These are phyloP conservation scores for Cherax quadricarinatus DNA, from an alignment of 1,140 invertebrate genomes.

Conservation along the genomic window DNA sequence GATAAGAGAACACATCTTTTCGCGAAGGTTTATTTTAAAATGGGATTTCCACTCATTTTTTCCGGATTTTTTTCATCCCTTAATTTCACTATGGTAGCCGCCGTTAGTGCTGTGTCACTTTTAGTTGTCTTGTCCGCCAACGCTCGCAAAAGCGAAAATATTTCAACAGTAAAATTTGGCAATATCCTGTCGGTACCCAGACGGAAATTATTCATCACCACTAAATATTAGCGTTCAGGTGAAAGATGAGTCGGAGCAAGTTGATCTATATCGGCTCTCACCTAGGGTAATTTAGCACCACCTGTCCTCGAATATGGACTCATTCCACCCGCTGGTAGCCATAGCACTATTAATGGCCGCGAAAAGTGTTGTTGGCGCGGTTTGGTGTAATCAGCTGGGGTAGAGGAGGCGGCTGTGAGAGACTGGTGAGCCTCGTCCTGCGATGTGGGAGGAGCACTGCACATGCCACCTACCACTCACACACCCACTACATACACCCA, in stretches of 20 bases:
- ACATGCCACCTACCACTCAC: conserved; percentile 53
- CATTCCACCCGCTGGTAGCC: background rate
- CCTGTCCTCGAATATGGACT: background rate
- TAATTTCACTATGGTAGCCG: background rate
- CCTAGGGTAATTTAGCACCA: conserved; percentile 18
- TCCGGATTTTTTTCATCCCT: conserved; percentile 5
- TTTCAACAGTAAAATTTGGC: conserved; percentile 47
- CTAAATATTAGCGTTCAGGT: conserved; percentile 41
- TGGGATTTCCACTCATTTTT: background rate
- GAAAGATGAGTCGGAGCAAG: background rate
- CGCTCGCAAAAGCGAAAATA: conserved; percentile 48
- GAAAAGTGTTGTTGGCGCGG: conserved; percentile 33
- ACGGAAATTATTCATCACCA: conserved; percentile 61
- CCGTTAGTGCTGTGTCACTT: background rate
- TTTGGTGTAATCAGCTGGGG: conserved; percentile 71
- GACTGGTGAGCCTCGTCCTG: conserved; percentile 60
- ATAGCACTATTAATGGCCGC: conserved; percentile 50
- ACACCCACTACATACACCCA: conserved; percentile 45
- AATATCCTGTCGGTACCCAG: conserved; percentile 67
- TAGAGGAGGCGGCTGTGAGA: conserved; percentile 70
- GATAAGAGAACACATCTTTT: conserved; percentile 56
- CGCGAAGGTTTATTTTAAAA: conserved; percentile 54
- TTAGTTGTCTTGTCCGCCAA: background rate
- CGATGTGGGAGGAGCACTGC: conserved; percentile 60
- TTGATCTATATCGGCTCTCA: background rate